Evolutionary conservation across 2,113 vertebrate genomes (phyloP).

Genomic region (Ophiodon elongatus): DNA sequence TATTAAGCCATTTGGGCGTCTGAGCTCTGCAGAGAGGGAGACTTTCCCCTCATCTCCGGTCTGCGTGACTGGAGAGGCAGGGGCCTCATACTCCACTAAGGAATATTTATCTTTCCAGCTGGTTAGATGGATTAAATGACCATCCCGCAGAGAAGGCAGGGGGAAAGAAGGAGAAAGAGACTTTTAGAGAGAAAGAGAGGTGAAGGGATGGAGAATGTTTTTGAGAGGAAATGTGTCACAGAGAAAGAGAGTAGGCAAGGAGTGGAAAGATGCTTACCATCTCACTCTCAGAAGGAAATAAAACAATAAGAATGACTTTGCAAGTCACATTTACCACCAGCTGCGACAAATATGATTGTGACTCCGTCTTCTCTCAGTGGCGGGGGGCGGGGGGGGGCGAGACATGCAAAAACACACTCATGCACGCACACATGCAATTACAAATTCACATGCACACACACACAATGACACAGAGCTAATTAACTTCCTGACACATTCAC

Average conservation of each 20-base stretch:
- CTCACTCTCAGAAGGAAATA: conserved; percentile 58
- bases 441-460: conserved; percentile 60
- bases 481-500: conserved; percentile 82
- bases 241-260: conserved; percentile 38
- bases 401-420: conserved; percentile 53
- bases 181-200: conserved; percentile 33
- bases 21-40: conserved; percentile 61
- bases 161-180: conserved; percentile 50
- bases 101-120: conserved; percentile 86
- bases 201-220: conserved; percentile 67
- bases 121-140: conserved; percentile 85
- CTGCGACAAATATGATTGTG: conserved; percentile 76
- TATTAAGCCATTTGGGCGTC: conserved; percentile 63
- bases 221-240: conserved; percentile 49
- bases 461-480: conserved; percentile 77
- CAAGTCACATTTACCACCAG: conserved; percentile 81
- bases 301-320: conserved; percentile 77
- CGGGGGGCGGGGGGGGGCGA: conserved; percentile 6
- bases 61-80: conserved; percentile 73
- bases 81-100: conserved; percentile 79
- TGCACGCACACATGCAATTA: conserved; percentile 55
- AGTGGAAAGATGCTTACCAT: conserved; percentile 49
- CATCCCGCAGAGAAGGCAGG: conserved; percentile 71
- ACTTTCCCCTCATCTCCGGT: conserved; percentile 78
- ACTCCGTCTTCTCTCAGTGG: conserved; percentile 63